Base-by-base conservation (phyloP, 2,797 vertebrate species). In the Steatocranus sp. region DNA sequence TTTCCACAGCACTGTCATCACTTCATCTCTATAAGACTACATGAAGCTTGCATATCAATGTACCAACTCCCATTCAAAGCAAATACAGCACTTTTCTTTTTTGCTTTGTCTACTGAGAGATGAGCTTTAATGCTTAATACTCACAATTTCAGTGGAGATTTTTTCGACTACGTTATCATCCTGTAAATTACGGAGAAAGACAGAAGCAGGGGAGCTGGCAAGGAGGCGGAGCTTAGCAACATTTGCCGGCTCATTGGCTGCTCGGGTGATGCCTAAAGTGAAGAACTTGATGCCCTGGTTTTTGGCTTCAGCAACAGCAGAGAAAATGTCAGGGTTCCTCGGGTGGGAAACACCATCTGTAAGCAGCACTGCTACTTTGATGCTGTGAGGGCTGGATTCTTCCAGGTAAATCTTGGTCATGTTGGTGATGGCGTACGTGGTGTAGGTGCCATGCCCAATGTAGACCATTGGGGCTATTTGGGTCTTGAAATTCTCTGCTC, bases 381-480 rank as follows among this genome's bases (percentile, higher is more conserved):
- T 89, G 58, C 97, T 96, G 27, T 93, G 90, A 0, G 82, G 83
- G 61, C 82, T 95, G 30, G 97, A 97, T 92, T 98, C 97, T 18
- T 97, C 96, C 92, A 95, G 82, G 88, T 97, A 99, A 61, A 98
- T 96, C 80, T 95, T 96, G 54, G 98, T 99, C 88, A 98, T 96
- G 92, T 98, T 99, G 89, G 97, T 98, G 91, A 98, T 97, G 89
- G 97, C 98, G 0, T 98, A 98, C 61, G 97, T 98, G 80, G 97
- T 98, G 89, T 97, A 98, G 83, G 97, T 98, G 80, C 97, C 98
- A 1, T 98, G 97, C 11, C 98, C 97, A 32, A 98, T 98, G 92
- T 97, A 97, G 63, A 94, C 25, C 63, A 98, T 97, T 61, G 97
- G 96, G 43, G 91, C 66, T 49, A 98, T 87, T 38, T 81, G 95